These are phyloP conservation scores for Condylura cristata DNA, from an alignment of 2,113 vertebrate species.

Conservation along the genomic window DNA sequence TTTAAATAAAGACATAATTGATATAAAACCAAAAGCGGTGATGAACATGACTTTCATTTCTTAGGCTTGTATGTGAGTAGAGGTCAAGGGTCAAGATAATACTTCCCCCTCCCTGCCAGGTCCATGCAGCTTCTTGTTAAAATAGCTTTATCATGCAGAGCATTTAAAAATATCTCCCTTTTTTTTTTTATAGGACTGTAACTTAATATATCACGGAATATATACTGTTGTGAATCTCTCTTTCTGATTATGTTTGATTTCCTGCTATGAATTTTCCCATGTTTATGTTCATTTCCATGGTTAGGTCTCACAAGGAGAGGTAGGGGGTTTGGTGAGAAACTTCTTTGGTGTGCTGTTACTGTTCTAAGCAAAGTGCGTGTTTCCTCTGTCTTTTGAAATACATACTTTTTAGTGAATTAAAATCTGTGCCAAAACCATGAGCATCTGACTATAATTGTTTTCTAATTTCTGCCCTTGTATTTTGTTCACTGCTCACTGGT, in stretches of 20 bases:
- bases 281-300: conserved; percentile 14
- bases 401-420: conserved; percentile 16
- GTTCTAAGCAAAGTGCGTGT: not conserved
- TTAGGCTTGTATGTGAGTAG: conserved; percentile 83
- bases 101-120: conserved; percentile 65
- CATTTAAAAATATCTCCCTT: conserved; percentile 83
- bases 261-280: not conserved
- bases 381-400: conserved; percentile 55
- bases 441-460: conserved; percentile 19
- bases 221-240: conserved; percentile 68
- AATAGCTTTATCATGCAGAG: conserved; percentile 76
- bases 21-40: conserved; percentile 76
- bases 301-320: conserved; percentile 31
- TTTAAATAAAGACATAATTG: conserved; percentile 71
- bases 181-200: conserved; percentile 75
- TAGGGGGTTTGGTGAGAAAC: not conserved
- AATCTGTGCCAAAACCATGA: conserved; percentile 56
- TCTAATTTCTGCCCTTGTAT: conserved; percentile 48
- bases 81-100: conserved; percentile 90
- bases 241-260: conserved; percentile 62
- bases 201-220: conserved; percentile 44
- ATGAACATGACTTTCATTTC: conserved; percentile 77
- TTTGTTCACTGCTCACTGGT: not conserved
- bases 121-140: conserved; percentile 87
- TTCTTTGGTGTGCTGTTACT: not conserved